phyloP scores from a whole-genome alignment of 2,797 vertebrate species.

The Sternotherus odoratus region DNA sequence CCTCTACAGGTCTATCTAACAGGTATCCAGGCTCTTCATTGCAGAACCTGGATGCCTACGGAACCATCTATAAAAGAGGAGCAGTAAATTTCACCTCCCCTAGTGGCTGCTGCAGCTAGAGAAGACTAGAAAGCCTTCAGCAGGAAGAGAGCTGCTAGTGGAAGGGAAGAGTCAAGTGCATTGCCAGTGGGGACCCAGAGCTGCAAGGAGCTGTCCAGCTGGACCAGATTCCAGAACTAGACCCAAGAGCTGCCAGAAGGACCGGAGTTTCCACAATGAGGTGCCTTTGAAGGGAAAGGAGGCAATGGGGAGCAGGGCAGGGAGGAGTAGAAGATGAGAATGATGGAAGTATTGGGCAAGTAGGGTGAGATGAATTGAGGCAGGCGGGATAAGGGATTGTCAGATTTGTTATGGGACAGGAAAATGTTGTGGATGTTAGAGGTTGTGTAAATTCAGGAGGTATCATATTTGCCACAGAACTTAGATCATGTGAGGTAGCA shows the following conservation, averaged over 20 bases:
- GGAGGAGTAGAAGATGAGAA: rapidly evolving
- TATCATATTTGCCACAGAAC: rapidly evolving
- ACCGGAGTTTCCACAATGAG: slow-evolving; percentile 65
- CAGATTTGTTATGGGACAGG: rapidly evolving
- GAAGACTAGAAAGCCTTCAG: not conserved
- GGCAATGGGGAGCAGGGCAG: not conserved
- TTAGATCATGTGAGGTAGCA: not conserved
- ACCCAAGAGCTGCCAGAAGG: slow-evolving; percentile 31
- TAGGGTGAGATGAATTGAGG: not conserved
- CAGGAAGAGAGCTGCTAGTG: not conserved
- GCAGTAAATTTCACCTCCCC: not conserved
- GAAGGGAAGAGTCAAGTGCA: rapidly evolving
- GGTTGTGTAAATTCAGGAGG: not conserved
- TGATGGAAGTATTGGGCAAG: rapidly evolving
- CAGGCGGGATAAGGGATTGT: rapidly evolving
- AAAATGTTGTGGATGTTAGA: rapidly evolving
- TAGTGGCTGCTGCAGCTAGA: not conserved
- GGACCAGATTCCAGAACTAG: slow-evolving; percentile 31
- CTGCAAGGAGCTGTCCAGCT: not conserved
- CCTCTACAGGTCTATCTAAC: slow-evolving; percentile 33
- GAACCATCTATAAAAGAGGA: slow-evolving; percentile 46
- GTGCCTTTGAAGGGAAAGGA: not conserved
- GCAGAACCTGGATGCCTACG: slow-evolving; percentile 21
- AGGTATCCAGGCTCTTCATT: slow-evolving; percentile 20
- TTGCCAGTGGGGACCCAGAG: not conserved